Percentiles rank a stretch among this genome's conserved stretches.
Conservation (phyloP, 2,888 invertebrate species). For the Orchesella flavescens region DNA sequence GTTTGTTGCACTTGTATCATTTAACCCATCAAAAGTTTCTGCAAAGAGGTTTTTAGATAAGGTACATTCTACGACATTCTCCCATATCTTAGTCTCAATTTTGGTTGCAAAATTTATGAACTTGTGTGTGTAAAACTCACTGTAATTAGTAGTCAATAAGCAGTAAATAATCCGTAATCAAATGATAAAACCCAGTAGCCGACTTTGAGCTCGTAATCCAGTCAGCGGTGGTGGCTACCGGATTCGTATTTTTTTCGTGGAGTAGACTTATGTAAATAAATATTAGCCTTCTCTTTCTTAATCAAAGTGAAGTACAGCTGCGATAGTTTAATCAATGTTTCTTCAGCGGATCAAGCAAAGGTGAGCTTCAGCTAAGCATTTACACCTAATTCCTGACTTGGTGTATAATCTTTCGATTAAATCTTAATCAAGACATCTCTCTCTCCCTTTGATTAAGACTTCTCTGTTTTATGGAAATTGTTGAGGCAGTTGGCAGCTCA, state of each 20-base stretch:
- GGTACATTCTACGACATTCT: not conserved
- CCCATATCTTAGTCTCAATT: too few species aligned
- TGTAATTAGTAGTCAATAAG: conserved; percentile 32
- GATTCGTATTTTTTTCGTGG: conserved; percentile 2
- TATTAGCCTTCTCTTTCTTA: too few species aligned
- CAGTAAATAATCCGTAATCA: conserved; percentile 59
- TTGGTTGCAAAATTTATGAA: conserved; percentile 8
- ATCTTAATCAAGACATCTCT: conserved; percentile 56
- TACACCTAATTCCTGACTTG: not conserved
- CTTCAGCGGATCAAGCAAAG: not conserved
- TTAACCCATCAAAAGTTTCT: conserved; percentile 6
- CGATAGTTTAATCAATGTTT: too few species aligned
- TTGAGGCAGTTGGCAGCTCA: conserved; percentile 31
- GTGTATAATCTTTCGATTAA: conserved; percentile 53
- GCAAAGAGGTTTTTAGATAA: conserved; percentile 15
- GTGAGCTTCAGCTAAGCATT: not conserved
- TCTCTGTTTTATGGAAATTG: conserved; percentile 32
- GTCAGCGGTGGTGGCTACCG: conserved; percentile 62
- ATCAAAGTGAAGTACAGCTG: too few species aligned
- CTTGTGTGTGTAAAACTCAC: conserved; percentile 4
- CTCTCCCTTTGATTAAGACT: conserved; percentile 36
- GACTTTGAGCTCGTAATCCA: conserved; percentile 56
- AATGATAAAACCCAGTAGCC: conserved; percentile 65
- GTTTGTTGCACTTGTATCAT: conserved; percentile 23
- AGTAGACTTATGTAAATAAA: too few species aligned